These are phyloP conservation scores for Acestrorhynchus altus DNA, from an alignment of 2,797 vertebrate genomes.

Conservation along the genomic window DNA sequence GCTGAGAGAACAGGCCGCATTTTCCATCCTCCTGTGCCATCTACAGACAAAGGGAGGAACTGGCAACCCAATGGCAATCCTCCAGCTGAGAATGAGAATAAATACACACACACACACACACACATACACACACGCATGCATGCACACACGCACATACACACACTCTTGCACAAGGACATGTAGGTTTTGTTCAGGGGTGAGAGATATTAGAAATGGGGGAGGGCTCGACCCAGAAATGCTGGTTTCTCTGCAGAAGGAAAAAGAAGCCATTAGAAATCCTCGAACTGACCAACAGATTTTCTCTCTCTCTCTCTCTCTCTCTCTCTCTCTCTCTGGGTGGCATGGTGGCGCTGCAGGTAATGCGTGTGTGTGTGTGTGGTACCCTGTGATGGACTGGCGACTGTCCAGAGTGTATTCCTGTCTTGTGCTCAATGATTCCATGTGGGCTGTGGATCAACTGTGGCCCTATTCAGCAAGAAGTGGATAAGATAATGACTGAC, in stretches of 20 bases:
- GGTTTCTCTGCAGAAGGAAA: conserved; percentile 26
- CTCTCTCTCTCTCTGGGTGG: conserved; percentile 11
- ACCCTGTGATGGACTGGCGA: too few species aligned
- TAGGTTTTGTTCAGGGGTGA: conserved; percentile 50
- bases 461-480: too few species aligned
- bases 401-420: too few species aligned
- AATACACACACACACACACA: too few species aligned
- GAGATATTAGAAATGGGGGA: conserved; percentile 35
- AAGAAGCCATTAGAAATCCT: conserved; percentile 41
- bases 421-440: too few species aligned
- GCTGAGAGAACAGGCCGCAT: conserved; percentile 18
- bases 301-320: conserved; percentile 12
- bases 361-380: too few species aligned
- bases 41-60: conserved; percentile 69
- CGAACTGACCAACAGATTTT: conserved; percentile 51
- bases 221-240: conserved; percentile 46
- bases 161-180: conserved; percentile 12
- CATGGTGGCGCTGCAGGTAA: too few species aligned
- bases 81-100: not conserved
- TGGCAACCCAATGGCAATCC: conserved; percentile 38
- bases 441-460: too few species aligned
- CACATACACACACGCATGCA: too few species aligned
- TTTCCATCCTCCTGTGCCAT: conserved; percentile 73
- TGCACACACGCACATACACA: too few species aligned
- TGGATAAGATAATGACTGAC: too few species aligned